Evolutionary conservation across 2,113 vertebrate genomes (phyloP).

Genomic region (Zootoca vivipara): DNA sequence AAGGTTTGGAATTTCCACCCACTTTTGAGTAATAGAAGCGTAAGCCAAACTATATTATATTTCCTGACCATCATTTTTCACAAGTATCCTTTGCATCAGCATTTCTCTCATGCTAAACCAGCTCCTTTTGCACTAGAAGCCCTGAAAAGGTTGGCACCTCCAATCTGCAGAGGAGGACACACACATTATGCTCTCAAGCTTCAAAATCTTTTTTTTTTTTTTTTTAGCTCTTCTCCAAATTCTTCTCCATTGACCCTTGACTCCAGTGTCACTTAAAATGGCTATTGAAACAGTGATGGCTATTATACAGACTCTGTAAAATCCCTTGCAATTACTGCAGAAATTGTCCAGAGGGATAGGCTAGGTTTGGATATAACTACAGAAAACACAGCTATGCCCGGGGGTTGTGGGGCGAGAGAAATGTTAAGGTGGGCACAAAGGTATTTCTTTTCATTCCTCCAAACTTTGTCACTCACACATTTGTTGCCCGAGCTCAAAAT

Average conservation of each 20-base stretch:
- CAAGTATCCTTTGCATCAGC: conserved; percentile 43
- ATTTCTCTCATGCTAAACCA: conserved; percentile 49
- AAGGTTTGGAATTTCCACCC: neutral
- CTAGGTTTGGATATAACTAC: neutral
- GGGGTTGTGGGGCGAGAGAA: neutral
- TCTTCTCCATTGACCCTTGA: conserved; percentile 45
- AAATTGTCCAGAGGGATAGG: conserved; percentile 12
- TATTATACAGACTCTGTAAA: conserved; percentile 32
- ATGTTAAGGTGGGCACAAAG: neutral
- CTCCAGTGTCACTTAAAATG: conserved; percentile 28
- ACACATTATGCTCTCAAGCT: neutral
- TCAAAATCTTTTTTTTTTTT: neutral
- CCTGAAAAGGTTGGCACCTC: conserved; percentile 28
- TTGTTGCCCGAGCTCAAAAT: neutral
- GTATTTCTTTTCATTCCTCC: neutral
- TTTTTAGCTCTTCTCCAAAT: conserved; percentile 14
- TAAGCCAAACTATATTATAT: conserved; percentile 58
- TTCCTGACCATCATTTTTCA: conserved; percentile 52
- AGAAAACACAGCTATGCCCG: neutral
- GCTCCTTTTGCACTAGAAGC: conserved; percentile 52
- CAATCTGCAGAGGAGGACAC: conserved; percentile 15
- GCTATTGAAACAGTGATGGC: accelerated
- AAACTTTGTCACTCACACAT: neutral
- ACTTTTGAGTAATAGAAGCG: conserved; percentile 2
- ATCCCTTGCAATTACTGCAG: neutral